phyloP scores from a whole-genome alignment of 1,140 invertebrate genomes.

The Zaprionus nigranus region DNA sequence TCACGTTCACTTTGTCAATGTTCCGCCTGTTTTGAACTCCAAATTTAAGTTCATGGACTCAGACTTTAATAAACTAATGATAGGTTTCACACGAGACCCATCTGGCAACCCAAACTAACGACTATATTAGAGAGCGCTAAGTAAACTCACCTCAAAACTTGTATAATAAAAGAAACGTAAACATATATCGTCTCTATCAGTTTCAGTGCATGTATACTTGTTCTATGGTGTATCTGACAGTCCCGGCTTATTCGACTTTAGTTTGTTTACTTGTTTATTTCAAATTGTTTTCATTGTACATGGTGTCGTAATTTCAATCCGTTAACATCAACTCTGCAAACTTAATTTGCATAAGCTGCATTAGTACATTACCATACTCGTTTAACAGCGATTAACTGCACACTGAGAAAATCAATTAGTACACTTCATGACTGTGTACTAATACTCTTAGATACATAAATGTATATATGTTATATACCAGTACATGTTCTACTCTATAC shows the following conservation, averaged over 20 bases:
- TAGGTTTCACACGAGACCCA: too few species aligned
- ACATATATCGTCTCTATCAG: neutral
- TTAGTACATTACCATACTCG: conserved; percentile 10
- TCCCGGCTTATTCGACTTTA: neutral
- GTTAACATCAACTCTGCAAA: neutral
- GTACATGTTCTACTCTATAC: too few species aligned
- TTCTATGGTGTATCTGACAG: too few species aligned
- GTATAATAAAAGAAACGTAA: too few species aligned
- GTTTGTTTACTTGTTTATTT: neutral
- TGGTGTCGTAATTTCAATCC: neutral
- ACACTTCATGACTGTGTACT: too few species aligned
- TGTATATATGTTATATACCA: too few species aligned
- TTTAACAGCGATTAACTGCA: neutral
- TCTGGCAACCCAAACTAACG: too few species aligned
- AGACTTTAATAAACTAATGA: too few species aligned
- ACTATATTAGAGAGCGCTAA: too few species aligned
- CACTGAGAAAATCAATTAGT: neutral
- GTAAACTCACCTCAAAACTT: neutral
- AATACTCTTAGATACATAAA: too few species aligned
- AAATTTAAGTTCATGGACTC: neutral
- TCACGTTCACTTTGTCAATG: neutral
- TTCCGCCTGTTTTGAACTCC: neutral
- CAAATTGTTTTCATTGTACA: neutral
- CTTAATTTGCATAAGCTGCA: conserved; percentile 4
- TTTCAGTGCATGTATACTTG: neutral